A percentile compares a stretch with the other conserved stretches of the same genome.
Conservation (phyloP, 2,797 vertebrate species). For the Diplodus puntazzo region DNA sequence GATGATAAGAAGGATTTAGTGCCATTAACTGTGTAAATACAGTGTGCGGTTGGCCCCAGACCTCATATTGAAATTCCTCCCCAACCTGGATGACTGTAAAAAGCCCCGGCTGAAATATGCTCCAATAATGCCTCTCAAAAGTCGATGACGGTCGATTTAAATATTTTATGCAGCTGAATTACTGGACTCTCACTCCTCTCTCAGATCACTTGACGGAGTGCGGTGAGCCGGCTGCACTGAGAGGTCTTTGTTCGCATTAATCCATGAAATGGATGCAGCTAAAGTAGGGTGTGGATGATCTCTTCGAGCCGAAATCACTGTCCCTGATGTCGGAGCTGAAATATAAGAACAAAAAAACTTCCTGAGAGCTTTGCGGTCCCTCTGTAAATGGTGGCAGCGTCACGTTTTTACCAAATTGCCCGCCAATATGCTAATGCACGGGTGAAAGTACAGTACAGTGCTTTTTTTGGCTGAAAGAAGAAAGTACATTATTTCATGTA, state of each 20-base stretch:
- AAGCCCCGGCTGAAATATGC: slow-evolving; percentile 35
- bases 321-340: slow-evolving; percentile 23
- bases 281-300: slow-evolving; percentile 36
- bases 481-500: no score
- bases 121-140: slow-evolving; percentile 56
- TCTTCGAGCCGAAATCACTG: slow-evolving; percentile 26
- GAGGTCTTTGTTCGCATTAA: slow-evolving; percentile 68
- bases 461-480: no score
- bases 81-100: slow-evolving; percentile 62
- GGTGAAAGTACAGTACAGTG: neutral
- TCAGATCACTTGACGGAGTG: slow-evolving; percentile 60
- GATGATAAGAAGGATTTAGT: slow-evolving; percentile 81
- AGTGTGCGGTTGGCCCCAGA: slow-evolving; percentile 63
- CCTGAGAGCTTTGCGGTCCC: neutral
- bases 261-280: slow-evolving; percentile 49
- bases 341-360: slow-evolving; percentile 29
- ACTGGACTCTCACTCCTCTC: slow-evolving; percentile 47
- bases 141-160: slow-evolving; percentile 62
- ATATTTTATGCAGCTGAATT: slow-evolving; percentile 74
- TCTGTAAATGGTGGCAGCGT: neutral
- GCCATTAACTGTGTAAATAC: slow-evolving; percentile 78
- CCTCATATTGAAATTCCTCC: slow-evolving; percentile 70
- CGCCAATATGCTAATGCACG: neutral
- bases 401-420: neutral
- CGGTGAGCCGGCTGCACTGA: slow-evolving; percentile 33